Evolutionary conservation across 1,140 invertebrate species (phyloP), one percentile per base, ranked within the genome.

Genomic region (Ditylenchus dipsaci): DNA sequence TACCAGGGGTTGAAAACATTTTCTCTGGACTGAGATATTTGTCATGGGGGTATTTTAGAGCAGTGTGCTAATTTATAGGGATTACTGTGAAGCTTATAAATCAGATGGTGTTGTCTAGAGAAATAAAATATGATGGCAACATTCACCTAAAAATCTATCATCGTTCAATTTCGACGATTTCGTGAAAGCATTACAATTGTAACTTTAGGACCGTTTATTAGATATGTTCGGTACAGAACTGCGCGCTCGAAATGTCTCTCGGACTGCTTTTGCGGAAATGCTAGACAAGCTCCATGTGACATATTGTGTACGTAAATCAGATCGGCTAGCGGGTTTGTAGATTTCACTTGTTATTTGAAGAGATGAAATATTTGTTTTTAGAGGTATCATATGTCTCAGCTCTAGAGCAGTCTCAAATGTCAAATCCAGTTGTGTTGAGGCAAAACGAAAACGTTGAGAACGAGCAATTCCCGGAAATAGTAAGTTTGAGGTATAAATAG

Each of bases 271-370:
- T 19, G 61, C 29, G 17, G 29, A 58, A 3, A 29, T 65, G 21
- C 42, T 65, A 38, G 63, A 65, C 57, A 27, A 63, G 33, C 42
- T 65, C 8, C 63, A 65, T 56, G 19, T 65, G 1, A 65, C 63
- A 7, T 65, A 61, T 56, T 56, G 42, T 65, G 33, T 65, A 1
- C 62, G 13, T 11, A 56, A 63, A 11, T n/a, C 43, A 45, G 43
- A n/a, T 45, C 11, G n/a, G 11, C n/a, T 11, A 45, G n/a, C 11
- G 11, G 11, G n/a, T 45, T 45, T 45, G 11, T n/a, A 45, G 11
- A 45, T n/a, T 45, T 13, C n/a, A 13, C n/a, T 45, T 13, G 11
- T 45, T 11, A 45, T 45, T 45, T 45, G 11, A 13, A 13, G n/a
- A 45, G n/a, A 13, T 45, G 11, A n/a, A n/a, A n/a, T 45, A 45